Evolutionary conservation across 2,113 vertebrate genomes (phyloP), one percentile per base, ranked within the genome.

Genomic region (Glareola pratincola): DNA sequence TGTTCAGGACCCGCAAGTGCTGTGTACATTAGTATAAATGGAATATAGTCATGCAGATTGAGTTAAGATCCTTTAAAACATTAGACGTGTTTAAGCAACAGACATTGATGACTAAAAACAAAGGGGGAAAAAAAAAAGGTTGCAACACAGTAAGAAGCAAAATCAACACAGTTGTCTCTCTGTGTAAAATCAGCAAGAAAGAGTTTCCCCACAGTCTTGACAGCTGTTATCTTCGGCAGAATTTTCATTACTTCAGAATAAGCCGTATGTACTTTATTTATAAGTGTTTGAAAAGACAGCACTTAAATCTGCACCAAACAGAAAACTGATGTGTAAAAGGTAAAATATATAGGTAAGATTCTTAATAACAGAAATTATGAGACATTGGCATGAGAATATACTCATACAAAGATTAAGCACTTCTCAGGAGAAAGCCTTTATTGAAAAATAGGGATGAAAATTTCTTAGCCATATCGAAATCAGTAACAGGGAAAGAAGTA

Each of bases 221-320:
- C 91, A 97, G 86, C 95, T 97, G 96, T 88, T 97, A 88, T 63
- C 91, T 80, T 90, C 84, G 56, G 72, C 50, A 94, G 60, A 67
- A 85, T 85, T 96, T 80, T 95, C 72, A 77, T 90, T 96, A 92
- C 88, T 96, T 82, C 86, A 81, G 68, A 96, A 57, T 88, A 96
- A 96, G 72, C 96, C 92, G 92, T 85, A 90, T 92, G 51, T 87
- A 90, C 60, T 94, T 95, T 62, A 77, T 93, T 97, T 84, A 26
- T 84, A 85, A 92, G 26, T 59, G 45, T 88, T 97, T 93, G 89
- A 79, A 92, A 91, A 98, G 69, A 92, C 41, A 90, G 75, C 67
- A 93, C 5, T 41, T 87, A 93, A 95, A 91, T 83, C 36, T 90
- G 54, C 48, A 85, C 12, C 57, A 67, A 91, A 67, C 43, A 87